Conservation (phyloP, 1,140 invertebrate species). For the Eubasilissa regina region DNA sequence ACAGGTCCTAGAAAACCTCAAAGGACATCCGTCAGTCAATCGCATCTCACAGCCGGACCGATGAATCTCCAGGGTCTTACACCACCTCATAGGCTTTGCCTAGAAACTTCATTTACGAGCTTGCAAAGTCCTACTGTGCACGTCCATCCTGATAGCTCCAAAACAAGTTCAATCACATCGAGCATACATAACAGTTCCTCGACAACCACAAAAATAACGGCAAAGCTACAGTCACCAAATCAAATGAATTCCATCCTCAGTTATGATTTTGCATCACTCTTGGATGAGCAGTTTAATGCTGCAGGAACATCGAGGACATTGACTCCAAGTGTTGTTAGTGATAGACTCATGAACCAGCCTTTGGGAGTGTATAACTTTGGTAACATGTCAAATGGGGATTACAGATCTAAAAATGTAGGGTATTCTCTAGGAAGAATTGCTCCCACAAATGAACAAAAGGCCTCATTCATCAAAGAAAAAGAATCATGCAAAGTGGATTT, state of each 20-base stretch:
- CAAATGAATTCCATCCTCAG: slow-evolving; percentile 58
- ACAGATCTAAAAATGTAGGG: slow-evolving; percentile 44
- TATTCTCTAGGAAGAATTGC: slow-evolving; percentile 37
- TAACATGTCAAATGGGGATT: slow-evolving; percentile 50
- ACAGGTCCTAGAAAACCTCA: slow-evolving; percentile 82
- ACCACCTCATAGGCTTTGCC: slow-evolving; percentile 75
- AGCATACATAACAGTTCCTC: slow-evolving; percentile 58
- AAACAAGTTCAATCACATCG: slow-evolving; percentile 51
- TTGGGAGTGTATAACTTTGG: slow-evolving; percentile 57
- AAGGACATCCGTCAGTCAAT: slow-evolving; percentile 66
- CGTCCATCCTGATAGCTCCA: slow-evolving; percentile 55
- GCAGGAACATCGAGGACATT: slow-evolving; percentile 52
- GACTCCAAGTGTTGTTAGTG: slow-evolving; percentile 54
- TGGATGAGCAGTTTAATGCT: slow-evolving; percentile 57
- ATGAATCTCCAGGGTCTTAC: slow-evolving; percentile 61
- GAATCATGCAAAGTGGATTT: slow-evolving; percentile 66
- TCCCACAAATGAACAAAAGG: slow-evolving; percentile 23
- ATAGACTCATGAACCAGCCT: slow-evolving; percentile 51
- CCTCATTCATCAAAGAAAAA: slow-evolving; percentile 42
- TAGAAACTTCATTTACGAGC: slow-evolving; percentile 86
- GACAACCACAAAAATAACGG: slow-evolving; percentile 51
- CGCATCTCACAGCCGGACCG: slow-evolving; percentile 61
- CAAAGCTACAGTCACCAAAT: slow-evolving; percentile 56
- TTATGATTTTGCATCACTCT: slow-evolving; percentile 58
- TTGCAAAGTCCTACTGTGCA: slow-evolving; percentile 72